phyloP scores from a whole-genome alignment of 2,888 invertebrate species.

The Orthonevra nobilis region DNA sequence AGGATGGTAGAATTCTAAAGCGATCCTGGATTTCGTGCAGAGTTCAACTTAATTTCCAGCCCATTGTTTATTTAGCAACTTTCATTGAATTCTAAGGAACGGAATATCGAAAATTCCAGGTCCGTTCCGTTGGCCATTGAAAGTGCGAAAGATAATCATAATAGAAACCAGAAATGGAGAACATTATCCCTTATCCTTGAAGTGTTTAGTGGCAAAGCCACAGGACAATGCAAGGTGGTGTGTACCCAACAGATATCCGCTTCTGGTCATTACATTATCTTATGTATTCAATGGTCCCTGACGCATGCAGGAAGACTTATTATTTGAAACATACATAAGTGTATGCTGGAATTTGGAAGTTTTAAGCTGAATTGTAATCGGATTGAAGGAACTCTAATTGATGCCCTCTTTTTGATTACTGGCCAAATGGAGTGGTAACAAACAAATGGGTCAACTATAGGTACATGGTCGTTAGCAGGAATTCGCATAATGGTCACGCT shows the following conservation, averaged over 20 bases:
- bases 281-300: slow-evolving; percentile 24
- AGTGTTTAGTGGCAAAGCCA: no score
- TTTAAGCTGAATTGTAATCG: slow-evolving; percentile 43
- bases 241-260: slow-evolving; percentile 51
- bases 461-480: neutral
- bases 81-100: slow-evolving; percentile 27
- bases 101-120: slow-evolving; percentile 10
- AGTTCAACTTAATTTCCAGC: slow-evolving; percentile 54
- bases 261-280: slow-evolving; percentile 39
- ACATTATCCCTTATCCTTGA: slow-evolving; percentile 23
- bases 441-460: no score
- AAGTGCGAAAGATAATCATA: no score
- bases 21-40: slow-evolving; percentile 29
- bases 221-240: slow-evolving; percentile 27
- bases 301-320: slow-evolving; percentile 29
- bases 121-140: no score
- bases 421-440: no score
- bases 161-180: neutral
- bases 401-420: neutral
- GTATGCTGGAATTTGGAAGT: slow-evolving; percentile 17
- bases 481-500: no score
- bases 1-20: slow-evolving; percentile 22
- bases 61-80: slow-evolving; percentile 61
- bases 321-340: neutral
- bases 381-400: slow-evolving; percentile 37